These are phyloP conservation scores for Bujurquina vittata DNA, from an alignment of 2,113 vertebrate species.

Conservation along the genomic window DNA sequence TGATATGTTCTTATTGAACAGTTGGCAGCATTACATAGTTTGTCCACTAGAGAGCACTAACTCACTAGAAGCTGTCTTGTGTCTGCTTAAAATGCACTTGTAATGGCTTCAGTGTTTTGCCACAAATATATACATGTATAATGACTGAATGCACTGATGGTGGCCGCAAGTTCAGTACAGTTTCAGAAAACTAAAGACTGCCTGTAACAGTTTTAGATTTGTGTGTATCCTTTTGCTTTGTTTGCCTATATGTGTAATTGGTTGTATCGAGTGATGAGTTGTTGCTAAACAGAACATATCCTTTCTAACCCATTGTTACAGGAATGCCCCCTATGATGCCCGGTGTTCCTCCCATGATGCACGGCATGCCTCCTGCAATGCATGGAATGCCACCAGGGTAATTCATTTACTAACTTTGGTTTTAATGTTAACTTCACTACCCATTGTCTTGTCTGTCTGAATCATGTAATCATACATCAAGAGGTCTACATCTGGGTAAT, in stretches of 20 bases:
- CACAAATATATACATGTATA: background rate
- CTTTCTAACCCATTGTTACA: conserved; percentile 53
- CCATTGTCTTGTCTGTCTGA: background rate
- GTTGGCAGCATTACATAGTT: background rate
- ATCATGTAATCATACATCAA: background rate
- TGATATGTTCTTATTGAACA: background rate
- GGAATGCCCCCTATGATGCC: conserved; percentile 97
- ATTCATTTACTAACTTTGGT: background rate
- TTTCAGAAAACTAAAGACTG: background rate
- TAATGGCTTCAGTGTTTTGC: background rate
- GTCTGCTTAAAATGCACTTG: background rate
- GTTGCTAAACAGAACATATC: conserved; percentile 3
- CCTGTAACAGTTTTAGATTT: background rate
- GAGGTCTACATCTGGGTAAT: background rate
- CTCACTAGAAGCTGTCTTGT: background rate
- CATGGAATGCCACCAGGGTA: conserved; percentile 79
- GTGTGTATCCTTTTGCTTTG: background rate
- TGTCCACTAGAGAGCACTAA: background rate
- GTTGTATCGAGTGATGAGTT: background rate
- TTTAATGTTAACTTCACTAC: background rate
- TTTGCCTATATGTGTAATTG: background rate
- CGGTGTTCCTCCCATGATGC: conserved; percentile 90
- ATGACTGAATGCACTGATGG: background rate
- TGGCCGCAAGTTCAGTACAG: background rate
- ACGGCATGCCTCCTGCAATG: conserved; percentile 79